Percentiles rank a stretch among this genome's conserved stretches.
These are phyloP conservation scores for Parus major DNA, from an alignment of 2,113 vertebrate genomes.

Conservation along the genomic window DNA sequence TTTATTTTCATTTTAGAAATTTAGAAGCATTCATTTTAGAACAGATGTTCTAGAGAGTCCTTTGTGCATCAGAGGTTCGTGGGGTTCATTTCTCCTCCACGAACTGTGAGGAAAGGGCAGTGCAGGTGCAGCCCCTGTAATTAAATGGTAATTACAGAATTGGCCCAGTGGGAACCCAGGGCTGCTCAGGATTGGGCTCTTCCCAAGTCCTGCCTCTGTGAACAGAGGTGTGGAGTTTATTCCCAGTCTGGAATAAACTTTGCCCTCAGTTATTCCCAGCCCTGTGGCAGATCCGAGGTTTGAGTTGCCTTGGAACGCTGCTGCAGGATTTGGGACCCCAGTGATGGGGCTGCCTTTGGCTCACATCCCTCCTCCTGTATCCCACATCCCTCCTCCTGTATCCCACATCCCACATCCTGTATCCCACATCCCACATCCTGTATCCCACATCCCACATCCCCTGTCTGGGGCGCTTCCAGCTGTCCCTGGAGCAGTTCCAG, in stretches of 20 bases:
- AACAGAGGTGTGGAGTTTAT: background rate
- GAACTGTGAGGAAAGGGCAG: background rate
- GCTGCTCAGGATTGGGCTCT: background rate
- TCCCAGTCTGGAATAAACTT: background rate
- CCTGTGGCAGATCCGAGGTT: background rate
- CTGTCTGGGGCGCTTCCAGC: background rate
- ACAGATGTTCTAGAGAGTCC: background rate
- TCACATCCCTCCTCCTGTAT: background rate
- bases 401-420: too few species aligned
- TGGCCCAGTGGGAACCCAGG: background rate
- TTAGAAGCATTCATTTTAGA: too few species aligned
- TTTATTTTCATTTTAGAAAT: too few species aligned
- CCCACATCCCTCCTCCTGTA: too few species aligned
- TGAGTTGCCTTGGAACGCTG: background rate
- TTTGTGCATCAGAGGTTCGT: background rate
- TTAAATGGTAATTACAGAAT: background rate
- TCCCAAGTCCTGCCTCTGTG: background rate
- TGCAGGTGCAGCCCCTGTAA: background rate
- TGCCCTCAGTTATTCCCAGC: background rate
- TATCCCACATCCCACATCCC: too few species aligned
- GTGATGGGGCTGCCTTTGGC: background rate
- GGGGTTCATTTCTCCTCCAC: background rate
- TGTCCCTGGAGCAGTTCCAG: rapidly evolving
- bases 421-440: too few species aligned
- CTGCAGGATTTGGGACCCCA: background rate